Evolutionary conservation across 2,797 vertebrate species (phyloP), one percentile per base, ranked within the genome.

Genomic region (Synanceia verrucosa): DNA sequence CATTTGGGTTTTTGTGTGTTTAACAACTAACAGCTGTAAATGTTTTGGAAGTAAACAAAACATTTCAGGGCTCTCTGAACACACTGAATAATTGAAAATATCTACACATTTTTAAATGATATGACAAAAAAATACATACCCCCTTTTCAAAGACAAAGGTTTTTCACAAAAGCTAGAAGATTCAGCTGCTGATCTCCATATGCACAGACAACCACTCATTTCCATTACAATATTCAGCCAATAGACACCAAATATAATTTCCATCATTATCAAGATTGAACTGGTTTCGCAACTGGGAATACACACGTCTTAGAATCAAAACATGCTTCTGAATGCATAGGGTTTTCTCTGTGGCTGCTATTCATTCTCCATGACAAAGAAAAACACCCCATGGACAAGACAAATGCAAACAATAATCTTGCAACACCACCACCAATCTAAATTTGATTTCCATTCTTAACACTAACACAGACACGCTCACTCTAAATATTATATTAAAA

Each of bases 271-370:
- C 21, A 34, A 69, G 21, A 64, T 53, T 69, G 46, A 66, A 60
- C 16, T 50, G 47, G 18, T 29, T 71, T 10, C 37, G 9, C 44
- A 29, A 47, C 37, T 64, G 44, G 31, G 50, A 53, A 61, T 46
- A 47, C 26, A 63, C n/a, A 23, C 3, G 7, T 48, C 11, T 48
- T 36, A 59, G 5, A 64, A 55, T 66, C 26, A 39, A 51, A 53
- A 37, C 24, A 34, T 44, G 39, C 43, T 65, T 73, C 16, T 9
- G 64, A 71, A 76, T 78, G 57, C 52, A 81, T 39, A 21, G 44
- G n/a, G 13, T 44, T 76, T 65, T 12, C 28, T 55, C 46, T 14
- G 21, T 29, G 0, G 5, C 55, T 41, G 37, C 12, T 65, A 23
- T 46, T 18, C 52, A 47, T 51, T 60, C 2, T 56, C 16, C 7